These are phyloP conservation scores for Gortyna flavago DNA, from an alignment of 2,888 invertebrate species.

Conservation along the genomic window DNA sequence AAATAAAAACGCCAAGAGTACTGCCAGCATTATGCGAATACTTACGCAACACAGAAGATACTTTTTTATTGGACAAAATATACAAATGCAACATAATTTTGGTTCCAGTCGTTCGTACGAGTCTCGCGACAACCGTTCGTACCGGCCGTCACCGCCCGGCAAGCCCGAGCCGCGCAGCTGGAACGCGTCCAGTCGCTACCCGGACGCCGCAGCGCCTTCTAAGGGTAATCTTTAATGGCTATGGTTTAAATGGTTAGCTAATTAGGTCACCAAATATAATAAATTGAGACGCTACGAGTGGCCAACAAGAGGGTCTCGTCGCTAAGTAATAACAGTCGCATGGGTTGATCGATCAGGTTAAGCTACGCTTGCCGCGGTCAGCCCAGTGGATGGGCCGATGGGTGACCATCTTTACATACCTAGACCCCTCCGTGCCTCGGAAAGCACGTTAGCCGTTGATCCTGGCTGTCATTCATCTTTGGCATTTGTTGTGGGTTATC, in stretches of 20 bases:
- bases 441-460: too few species aligned
- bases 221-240: slow-evolving; percentile 75
- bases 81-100: neutral
- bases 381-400: too few species aligned
- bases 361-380: too few species aligned
- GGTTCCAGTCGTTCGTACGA: slow-evolving; percentile 81
- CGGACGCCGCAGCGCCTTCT: slow-evolving; percentile 77
- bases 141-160: slow-evolving; percentile 84
- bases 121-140: slow-evolving; percentile 81
- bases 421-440: neutral
- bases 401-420: neutral
- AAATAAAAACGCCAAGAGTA: neutral
- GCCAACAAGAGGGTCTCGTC: neutral
- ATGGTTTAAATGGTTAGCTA: neutral
- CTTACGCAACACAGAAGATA: neutral
- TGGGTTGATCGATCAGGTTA: too few species aligned
- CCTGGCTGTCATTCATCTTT: too few species aligned
- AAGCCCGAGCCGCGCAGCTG: slow-evolving; percentile 86
- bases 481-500: too few species aligned
- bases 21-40: neutral
- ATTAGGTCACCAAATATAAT: neutral
- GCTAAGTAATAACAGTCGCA: neutral
- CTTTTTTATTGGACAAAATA: neutral
- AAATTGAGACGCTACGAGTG: neutral
- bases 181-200: slow-evolving; percentile 82